Base-by-base conservation (phyloP, 2,113 vertebrate species). In the Panthera tigris region DNA sequence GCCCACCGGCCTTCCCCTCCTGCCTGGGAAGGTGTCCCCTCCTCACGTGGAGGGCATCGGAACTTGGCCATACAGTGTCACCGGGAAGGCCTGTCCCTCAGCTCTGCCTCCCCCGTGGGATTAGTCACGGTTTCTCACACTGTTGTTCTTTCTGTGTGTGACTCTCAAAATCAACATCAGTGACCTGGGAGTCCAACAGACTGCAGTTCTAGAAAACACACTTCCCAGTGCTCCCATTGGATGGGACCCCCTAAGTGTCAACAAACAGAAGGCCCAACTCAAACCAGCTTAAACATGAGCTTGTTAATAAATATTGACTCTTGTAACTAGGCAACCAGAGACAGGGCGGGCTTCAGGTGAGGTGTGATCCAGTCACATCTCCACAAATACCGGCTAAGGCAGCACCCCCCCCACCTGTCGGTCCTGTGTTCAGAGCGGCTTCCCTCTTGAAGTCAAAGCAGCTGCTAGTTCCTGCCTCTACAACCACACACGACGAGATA, bases 31-130 rank as follows among this genome's bases (percentile, higher is more conserved):
- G 31, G 15, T 14, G 8, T 5, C 36, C 71, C 11, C 78, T 69
- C 21, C 55, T 61, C 9, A 45, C 16, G 11, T 9, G 5, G n/a
- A 79, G 15, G 57, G 11, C 33, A 36, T 39, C 33, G 2, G 5
- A 41, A 61, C 14, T 41, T 7, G 6, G 31, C 31, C 66, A 18
- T 15, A 68, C 11, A 39, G 1, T 6, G 71, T 21, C 10, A 2
- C 36, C 1, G 36, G 69, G 36, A 36, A 73, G 39, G 71, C 45
- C 13, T 14, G 25, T 16, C 57, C 19, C 39, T 19, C 52, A 1
- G 48, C 0, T 0, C 27, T 1, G 29, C 11, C 5, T 31, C 65
- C 39, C 23, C 63, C 1, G 27, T 6, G 3, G n/a, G 45, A 45
- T 25, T 12, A 8, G 36, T 23, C 50, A 0, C 39, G 3, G 5